phyloP scores from a whole-genome alignment of 64 coral and sea anemone genomes.

The Montipora foliosa region DNA sequence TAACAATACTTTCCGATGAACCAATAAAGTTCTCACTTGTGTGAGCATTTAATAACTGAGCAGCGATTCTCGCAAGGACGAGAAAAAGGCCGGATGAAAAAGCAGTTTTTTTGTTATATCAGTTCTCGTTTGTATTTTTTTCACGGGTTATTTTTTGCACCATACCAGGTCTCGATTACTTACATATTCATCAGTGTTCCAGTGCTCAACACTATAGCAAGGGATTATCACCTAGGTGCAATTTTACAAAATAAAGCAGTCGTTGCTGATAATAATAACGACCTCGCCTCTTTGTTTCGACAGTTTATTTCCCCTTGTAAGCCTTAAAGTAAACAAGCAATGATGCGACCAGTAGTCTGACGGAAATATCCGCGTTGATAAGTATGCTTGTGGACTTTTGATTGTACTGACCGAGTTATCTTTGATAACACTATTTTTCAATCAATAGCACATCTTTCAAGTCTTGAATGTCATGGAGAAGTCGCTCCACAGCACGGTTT shows the following conservation, averaged over 20 bases:
- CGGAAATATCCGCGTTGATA: constrained; percentile 59
- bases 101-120: no score
- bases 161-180: background rate
- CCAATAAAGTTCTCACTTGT: background rate
- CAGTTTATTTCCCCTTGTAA: constrained; percentile 39
- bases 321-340: constrained; percentile 44
- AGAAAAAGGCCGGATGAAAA: background rate
- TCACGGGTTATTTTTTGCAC: background rate
- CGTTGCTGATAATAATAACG: constrained; percentile 41
- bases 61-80: background rate
- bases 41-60: background rate
- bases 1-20: background rate
- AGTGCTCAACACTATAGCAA: background rate
- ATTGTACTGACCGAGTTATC: background rate
- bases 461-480: constrained; percentile 11
- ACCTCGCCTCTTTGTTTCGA: constrained; percentile 24
- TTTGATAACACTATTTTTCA: background rate
- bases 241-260: constrained; percentile 27
- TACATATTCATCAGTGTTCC: background rate
- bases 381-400: constrained; percentile 1
- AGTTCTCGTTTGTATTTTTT: no score
- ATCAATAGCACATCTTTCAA: background rate
- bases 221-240: constrained; percentile 27
- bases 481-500: background rate
- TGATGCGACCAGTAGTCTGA: constrained; percentile 10